These are phyloP conservation scores for Centruroides sculpturatus DNA, from an alignment of 1,140 invertebrate species.

Conservation along the genomic window DNA sequence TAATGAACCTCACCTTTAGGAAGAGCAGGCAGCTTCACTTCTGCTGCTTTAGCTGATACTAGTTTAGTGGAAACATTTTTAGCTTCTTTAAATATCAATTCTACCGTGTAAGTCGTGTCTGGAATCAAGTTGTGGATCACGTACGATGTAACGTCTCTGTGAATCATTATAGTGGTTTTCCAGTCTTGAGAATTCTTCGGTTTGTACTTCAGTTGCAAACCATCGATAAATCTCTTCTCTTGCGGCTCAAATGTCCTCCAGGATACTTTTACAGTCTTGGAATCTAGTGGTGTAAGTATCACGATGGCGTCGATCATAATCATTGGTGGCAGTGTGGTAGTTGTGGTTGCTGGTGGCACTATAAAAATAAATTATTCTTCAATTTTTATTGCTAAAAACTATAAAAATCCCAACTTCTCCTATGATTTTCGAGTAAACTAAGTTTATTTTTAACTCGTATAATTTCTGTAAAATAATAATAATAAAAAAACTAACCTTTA, in stretches of 20 bases:
- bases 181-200: constrained; percentile 23
- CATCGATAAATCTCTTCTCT: constrained; percentile 59
- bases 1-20: too few relatives aligned
- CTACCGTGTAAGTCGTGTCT: constrained; percentile 54
- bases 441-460: too few relatives aligned
- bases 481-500: constrained; percentile 8
- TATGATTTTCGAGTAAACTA: too few relatives aligned
- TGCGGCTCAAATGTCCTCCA: constrained; percentile 68
- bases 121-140: constrained; percentile 53
- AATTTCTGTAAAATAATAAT: neutral
- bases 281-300: constrained; percentile 52
- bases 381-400: too few relatives aligned
- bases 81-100: constrained; percentile 59
- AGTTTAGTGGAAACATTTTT: constrained; percentile 52
- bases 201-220: constrained; percentile 53
- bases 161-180: constrained; percentile 53
- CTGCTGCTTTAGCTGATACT: constrained; percentile 47
- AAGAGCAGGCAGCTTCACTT: constrained; percentile 27
- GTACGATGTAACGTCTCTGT: constrained; percentile 54
- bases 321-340: constrained; percentile 43
- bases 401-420: too few relatives aligned
- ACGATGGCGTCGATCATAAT: constrained; percentile 55
- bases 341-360: constrained; percentile 25
- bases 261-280: constrained; percentile 54
- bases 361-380: neutral